Evolutionary conservation across 2,113 vertebrate genomes (phyloP), one percentile per base, ranked within the genome.

Genomic region (Sterrhoptilus dennistouni): DNA sequence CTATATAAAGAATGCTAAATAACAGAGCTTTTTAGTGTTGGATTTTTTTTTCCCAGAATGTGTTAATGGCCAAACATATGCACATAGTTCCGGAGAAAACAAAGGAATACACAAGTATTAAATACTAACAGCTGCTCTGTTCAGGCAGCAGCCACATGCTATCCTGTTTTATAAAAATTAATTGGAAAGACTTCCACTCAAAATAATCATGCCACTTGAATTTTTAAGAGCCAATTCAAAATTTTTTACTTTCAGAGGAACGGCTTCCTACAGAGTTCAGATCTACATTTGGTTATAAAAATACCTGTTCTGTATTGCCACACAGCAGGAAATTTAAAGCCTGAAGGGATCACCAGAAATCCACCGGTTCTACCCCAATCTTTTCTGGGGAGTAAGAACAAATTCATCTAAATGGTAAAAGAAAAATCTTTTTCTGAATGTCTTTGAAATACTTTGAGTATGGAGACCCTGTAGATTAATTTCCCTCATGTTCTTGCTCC

Each of bases 61-160:
- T 77, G 64, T 57, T 89, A 95, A 91, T 93, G 54, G 56, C 78
- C 79, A 94, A 94, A 93, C 91, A 94, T 91, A 97, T 70, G 87
- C 85, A 80, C 87, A 38, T n/a, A 90, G 79, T 95, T 90, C 85
- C 6, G 1, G 71, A 91, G 90, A 95, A 96, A 95, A 97, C 90
- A 96, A 96, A 97, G 91, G 53, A 90, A 87, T 63, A 42, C 54
- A 74, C 42, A 91, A 94, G 42, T 54, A 69, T 53, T 69, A 91
- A 91, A 94, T 71, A 86, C 66, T 87, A 80, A 45, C 91, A 97
- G 79, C 82, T 96, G 91, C 74, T 89, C 61, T 89, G 74, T 84
- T 95, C 70, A 87, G 74, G 78, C 81, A 7, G 65, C 81, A 95
- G 87, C 82, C 93, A 87, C 95, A 91, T 76, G 84, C 93, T 91